Base-by-base conservation (phyloP, 2,113 vertebrate genomes). In the Myotis yumanensis region DNA sequence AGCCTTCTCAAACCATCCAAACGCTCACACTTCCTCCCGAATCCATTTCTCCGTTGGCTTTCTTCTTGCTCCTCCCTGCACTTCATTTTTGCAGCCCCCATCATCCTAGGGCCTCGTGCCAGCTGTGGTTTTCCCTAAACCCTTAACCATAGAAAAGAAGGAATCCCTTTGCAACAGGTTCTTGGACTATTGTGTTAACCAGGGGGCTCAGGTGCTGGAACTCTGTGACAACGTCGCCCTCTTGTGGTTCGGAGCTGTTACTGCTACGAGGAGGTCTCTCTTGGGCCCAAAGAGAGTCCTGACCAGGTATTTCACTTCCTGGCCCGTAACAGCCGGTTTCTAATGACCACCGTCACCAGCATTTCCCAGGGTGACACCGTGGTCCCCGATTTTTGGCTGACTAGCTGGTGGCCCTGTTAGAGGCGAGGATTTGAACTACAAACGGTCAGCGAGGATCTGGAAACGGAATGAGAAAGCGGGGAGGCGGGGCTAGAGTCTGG, bases 161-260 rank as follows among this genome's bases (percentile, higher is more conserved):
- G 32, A 84, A 73, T 17, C 43, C 4, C 84, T 28, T 91, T 82
- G 40, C 59, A 69, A 83, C 86, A 16, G 25, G 9, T 48, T 28
- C 11, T 81, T 77, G 18, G 22, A 3, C 22, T 25, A 1, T 2
- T 51, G 11, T 12, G 10, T 1, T 11, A 25, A 7, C 11, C 23
- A 64, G 28, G 66, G 17, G 4, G 14, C 4, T 11, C 8, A 1
- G 10, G 20, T 6, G 9, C 20, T 30, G 40, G 40, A 96, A 86
- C 35, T 51, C 59, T 90, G 86, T n/a, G 43, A 32, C 91, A 72
- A 89, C 66, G 37, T 43, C 30, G 75, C 94, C 96, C 96, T 87
- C 97, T 96, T 14, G 75, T 95, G 97, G 84, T 80, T 0, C 0
- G 0, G 0, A 40, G 23, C 22, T 57, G 40, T 46, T 85, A 48